These are phyloP conservation scores for Ostrea edulis DNA, from an alignment of 1,140 invertebrate species.

Conservation along the genomic window DNA sequence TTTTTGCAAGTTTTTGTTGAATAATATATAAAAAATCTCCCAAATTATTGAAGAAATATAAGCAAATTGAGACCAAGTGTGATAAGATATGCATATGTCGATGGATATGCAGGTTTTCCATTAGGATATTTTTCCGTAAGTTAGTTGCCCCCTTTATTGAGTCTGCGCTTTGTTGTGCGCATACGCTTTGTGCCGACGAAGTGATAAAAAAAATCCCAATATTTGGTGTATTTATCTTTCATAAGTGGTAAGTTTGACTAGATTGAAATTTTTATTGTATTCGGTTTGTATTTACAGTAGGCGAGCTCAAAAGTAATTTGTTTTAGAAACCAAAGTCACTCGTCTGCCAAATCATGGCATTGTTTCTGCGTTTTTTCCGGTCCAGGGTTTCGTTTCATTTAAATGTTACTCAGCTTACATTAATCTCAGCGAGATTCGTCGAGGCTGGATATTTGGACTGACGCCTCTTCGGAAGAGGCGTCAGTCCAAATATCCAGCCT, in stretches of 20 bases:
- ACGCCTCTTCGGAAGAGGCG: no score
- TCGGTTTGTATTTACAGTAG: background rate
- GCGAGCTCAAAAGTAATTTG: background rate
- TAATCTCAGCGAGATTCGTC: no score
- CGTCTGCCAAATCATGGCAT: background rate
- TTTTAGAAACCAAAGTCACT: background rate
- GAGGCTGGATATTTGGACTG: no score
- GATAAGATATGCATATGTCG: no score
- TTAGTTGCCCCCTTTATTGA: background rate
- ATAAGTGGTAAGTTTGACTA: background rate
- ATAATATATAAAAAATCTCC: no score
- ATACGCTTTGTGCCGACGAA: background rate
- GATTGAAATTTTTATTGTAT: background rate
- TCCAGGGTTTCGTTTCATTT: background rate
- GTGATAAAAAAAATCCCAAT: background rate
- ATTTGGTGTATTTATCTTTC: background rate
- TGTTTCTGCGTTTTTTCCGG: background rate
- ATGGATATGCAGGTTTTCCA: background rate
- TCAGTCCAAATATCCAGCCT: no score
- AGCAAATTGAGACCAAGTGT: no score
- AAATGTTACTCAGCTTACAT: no score
- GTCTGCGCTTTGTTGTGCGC: constrained; percentile 15
- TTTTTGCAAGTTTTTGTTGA: no score
- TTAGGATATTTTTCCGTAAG: background rate
- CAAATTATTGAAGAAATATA: no score